Evolutionary conservation across 1,140 invertebrate species (phyloP), one percentile per base, ranked within the genome.

Genomic region (Piezodorus guildinii): DNA sequence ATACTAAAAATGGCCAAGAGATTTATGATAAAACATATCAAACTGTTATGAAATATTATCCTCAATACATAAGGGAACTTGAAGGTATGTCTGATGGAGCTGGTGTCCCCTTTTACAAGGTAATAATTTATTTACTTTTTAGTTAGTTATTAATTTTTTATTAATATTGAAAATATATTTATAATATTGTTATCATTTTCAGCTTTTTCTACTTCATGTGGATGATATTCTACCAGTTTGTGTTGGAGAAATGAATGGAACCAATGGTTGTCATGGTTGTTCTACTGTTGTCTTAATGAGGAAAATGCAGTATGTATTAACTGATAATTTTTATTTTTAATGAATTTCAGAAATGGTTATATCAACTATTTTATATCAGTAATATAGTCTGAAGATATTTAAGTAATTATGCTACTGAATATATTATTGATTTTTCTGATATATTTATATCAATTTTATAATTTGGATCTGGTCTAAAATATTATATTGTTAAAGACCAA

Each of bases 151-250:
- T 1, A 39, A 39, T 39, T 39, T n/a, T n/a, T n/a, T 39, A 39
- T 10, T 39, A 39, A 39, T 39, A 10, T 39, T 39, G 34, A 39
- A 10, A 9, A 39, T 10, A 39, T 39, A 6, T 8, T 8, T 10
- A 1, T 39, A 39, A 39, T 66, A 68, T 63, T 62, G 2, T 30
- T 64, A n/a, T 63, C 62, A 15, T 1, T 66, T 66, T 19, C 75
- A 92, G 89, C 72, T 93, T 34, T 90, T 92, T 72, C 75, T 92
- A 0, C 78, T 91, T 67, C 88, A 91, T 72, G 79, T 91, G 79
- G 89, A 91, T 69, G 83, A 89, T 68, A 85, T 90, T 39, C 75
- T 88, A 43, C 80, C 83, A 1, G 82, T 80, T 63, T 79, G 81
- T 0, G 74, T 79, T 21, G 77, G 77, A 52, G 77, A 77, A 59